Conservation (phyloP, 2,113 vertebrate genomes). For the Strix uralensis region DNA sequence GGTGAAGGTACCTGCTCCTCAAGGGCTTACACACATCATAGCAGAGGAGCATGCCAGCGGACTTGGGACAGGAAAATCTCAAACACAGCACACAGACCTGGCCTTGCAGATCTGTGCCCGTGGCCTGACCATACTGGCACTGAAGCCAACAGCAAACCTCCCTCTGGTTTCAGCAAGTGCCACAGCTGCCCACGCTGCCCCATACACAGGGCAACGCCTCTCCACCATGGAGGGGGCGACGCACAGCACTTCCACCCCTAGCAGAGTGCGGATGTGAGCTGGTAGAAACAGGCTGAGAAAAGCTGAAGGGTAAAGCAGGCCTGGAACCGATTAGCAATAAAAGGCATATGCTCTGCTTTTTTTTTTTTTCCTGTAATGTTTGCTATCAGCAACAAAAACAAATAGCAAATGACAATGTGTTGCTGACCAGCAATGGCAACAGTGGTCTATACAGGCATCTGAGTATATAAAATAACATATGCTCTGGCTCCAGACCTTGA, state of each 20-base stretch:
- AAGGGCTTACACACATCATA: neutral
- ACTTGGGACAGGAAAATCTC: neutral
- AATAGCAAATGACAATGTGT: conserved; percentile 38
- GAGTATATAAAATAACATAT: conserved; percentile 43
- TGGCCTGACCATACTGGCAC: neutral
- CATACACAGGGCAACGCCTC: neutral
- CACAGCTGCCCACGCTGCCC: fast-evolving
- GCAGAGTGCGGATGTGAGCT: neutral
- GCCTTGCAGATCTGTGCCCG: neutral
- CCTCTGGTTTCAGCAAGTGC: neutral
- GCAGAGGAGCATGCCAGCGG: neutral
- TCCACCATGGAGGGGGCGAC: fast-evolving
- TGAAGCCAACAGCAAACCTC: neutral
- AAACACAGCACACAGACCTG: neutral
- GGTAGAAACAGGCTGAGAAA: neutral
- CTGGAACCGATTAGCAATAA: neutral
- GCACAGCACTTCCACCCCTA: neutral
- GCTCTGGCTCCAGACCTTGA: conserved; percentile 22
- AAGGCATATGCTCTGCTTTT: neutral
- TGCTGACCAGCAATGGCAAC: conserved; percentile 43
- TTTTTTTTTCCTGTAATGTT: neutral
- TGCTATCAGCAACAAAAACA: conserved; percentile 41
- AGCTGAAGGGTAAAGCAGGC: neutral
- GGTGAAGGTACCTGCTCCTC: neutral
- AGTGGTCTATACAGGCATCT: conserved; percentile 11